Evolutionary conservation across 2,888 invertebrate species (phyloP).

Genomic region (Pristionchus fissidentatus): DNA sequence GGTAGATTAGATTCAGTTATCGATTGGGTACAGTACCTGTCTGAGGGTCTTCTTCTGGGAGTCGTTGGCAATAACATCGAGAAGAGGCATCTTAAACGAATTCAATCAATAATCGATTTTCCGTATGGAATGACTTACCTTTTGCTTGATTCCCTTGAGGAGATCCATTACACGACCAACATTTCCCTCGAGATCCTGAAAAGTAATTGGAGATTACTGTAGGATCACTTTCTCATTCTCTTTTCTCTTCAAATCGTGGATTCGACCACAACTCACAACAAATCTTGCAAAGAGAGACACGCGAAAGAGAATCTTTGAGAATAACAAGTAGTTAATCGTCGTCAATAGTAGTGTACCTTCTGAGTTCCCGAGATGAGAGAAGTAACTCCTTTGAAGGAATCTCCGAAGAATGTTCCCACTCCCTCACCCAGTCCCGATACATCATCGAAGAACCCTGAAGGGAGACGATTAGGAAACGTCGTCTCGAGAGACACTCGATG

Average conservation of each 20-base stretch:
- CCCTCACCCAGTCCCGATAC: slow-evolving; percentile 56
- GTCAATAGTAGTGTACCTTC: slow-evolving; percentile 37
- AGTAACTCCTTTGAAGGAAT: slow-evolving; percentile 59
- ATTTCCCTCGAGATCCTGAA: slow-evolving; percentile 61
- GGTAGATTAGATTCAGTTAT: neutral
- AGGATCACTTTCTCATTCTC: neutral
- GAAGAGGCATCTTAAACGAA: slow-evolving; percentile 50
- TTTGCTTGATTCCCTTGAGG: slow-evolving; percentile 63
- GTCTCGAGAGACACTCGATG: neutral
- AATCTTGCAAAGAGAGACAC: slow-evolving; percentile 12
- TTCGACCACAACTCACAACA: slow-evolving; percentile 19
- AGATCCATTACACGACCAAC: slow-evolving; percentile 63
- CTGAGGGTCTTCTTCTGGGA: slow-evolving; percentile 63
- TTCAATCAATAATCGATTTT: neutral
- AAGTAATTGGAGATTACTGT: neutral
- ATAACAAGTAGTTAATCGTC: neutral
- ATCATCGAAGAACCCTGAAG: slow-evolving; percentile 59
- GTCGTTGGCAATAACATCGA: slow-evolving; percentile 63
- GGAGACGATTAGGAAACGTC: slow-evolving; percentile 46
- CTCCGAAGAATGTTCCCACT: slow-evolving; percentile 63
- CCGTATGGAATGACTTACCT: slow-evolving; percentile 45
- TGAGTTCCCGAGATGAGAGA: slow-evolving; percentile 61
- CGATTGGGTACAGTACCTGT: slow-evolving; percentile 49
- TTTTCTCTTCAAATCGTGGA: too few relatives aligned
- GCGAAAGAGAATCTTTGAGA: slow-evolving; percentile 31